A percentile compares a stretch with the other conserved stretches of the same genome.
Evolutionary conservation across 2,888 invertebrate genomes (phyloP).

Genomic region (Sinopyrophorus schimmeli): DNA sequence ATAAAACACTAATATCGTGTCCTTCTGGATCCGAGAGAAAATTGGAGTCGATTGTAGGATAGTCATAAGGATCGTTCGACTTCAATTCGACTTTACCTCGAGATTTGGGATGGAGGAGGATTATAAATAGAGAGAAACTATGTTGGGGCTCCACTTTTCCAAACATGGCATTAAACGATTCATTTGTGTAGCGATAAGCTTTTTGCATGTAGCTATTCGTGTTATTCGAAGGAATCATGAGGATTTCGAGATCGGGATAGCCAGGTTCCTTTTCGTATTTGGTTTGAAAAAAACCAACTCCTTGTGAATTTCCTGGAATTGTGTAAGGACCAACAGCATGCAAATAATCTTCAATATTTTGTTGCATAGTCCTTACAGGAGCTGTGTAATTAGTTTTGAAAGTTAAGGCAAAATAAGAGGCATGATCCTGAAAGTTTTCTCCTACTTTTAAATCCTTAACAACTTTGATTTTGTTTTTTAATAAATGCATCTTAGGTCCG

Average conservation of each 20-base stretch:
- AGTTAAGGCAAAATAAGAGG: conserved; percentile 69
- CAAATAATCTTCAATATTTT: conserved; percentile 33
- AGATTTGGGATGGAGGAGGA: conserved; percentile 42
- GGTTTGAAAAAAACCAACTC: conserved; percentile 27
- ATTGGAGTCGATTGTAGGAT: conserved; percentile 41
- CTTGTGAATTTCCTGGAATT: conserved; percentile 38
- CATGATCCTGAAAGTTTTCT: conserved; percentile 75
- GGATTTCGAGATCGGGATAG: conserved; percentile 32
- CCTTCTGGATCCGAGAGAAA: conserved; percentile 53
- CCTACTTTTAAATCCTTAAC: conserved; percentile 73
- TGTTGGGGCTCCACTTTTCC: conserved; percentile 19
- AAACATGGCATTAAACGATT: conserved; percentile 15
- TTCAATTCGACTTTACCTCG: conserved; percentile 39
- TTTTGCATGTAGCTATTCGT: conserved; percentile 6
- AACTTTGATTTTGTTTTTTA: conserved; percentile 61
- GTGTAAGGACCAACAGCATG: conserved; percentile 36
- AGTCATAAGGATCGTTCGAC: conserved; percentile 42
- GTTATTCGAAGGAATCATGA: conserved; percentile 19
- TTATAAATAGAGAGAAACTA: conserved; percentile 29
- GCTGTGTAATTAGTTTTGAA: conserved; percentile 52
- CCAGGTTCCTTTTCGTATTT: conserved; percentile 14
- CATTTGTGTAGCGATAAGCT: conserved; percentile 12
- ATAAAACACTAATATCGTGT: conserved; percentile 65
- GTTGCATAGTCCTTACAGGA: conserved; percentile 1
- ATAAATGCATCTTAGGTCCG: conserved; percentile 66